phyloP scores from a whole-genome alignment of 2,888 invertebrate species.

The Lottia gigantea region DNA sequence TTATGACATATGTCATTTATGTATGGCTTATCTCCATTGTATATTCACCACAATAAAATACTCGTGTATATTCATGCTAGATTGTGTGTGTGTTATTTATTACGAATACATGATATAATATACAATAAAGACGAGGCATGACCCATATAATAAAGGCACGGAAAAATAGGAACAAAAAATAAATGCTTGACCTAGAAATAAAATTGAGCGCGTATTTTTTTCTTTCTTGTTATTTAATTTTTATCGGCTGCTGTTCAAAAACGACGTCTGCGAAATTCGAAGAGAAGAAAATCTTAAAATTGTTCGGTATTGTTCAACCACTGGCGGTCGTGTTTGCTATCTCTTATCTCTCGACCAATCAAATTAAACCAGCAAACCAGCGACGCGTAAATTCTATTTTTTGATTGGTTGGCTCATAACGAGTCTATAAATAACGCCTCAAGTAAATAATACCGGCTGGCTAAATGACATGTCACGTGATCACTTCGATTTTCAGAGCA shows the following conservation, averaged over 20 bases:
- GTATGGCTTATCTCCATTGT: too few relatives aligned
- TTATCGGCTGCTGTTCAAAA: conserved; percentile 5
- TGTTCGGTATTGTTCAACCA: conserved; percentile 15
- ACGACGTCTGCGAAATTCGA: conserved; percentile 2
- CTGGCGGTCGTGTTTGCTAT: conserved; percentile 14
- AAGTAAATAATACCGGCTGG: conserved; percentile 42
- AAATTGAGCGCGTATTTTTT: conserved; percentile 5
- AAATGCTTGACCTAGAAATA: conserved; percentile 2
- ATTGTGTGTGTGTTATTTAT: too few relatives aligned
- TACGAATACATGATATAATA: too few relatives aligned
- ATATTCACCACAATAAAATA: too few relatives aligned
- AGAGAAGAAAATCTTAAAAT: conserved; percentile 2
- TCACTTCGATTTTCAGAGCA: conserved; percentile 20
- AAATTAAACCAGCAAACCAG: conserved; percentile 4
- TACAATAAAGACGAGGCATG: too few relatives aligned
- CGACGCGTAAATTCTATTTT: not conserved
- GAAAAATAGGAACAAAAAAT: conserved; percentile 4
- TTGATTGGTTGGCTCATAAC: conserved; percentile 23
- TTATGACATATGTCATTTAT: too few relatives aligned
- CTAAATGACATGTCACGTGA: conserved; percentile 42
- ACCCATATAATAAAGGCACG: too few relatives aligned
- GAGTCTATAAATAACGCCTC: conserved; percentile 33
- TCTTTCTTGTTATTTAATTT: conserved; percentile 7
- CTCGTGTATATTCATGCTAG: too few relatives aligned
- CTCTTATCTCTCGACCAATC: conserved; percentile 13